Percentiles rank a stretch among this genome's conserved stretches.
Conservation (phyloP, 2,797 vertebrate species). For the Cetoscarus ocellatus region DNA sequence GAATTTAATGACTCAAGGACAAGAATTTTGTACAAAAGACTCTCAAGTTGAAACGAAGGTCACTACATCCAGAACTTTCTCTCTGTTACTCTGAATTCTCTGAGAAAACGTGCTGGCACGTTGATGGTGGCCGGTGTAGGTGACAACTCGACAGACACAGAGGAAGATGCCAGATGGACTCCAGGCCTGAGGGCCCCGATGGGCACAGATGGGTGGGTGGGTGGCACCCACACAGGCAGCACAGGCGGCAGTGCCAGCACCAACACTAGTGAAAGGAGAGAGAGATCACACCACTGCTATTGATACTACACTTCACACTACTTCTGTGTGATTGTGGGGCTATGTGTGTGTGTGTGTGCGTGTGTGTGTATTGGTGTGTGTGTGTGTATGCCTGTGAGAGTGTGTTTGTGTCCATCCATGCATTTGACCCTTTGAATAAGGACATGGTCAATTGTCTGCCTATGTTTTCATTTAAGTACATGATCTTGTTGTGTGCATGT, state of each 20-base stretch:
- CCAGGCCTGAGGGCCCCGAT: constrained; percentile 60
- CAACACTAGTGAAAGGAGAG: constrained; percentile 49
- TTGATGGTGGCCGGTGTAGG: constrained; percentile 48
- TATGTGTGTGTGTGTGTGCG: not conserved
- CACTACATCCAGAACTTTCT: not conserved
- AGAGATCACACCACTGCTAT: constrained; percentile 26
- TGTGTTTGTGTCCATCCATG: constrained; percentile 2
- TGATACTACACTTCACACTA: constrained; percentile 56
- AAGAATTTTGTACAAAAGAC: not conserved
- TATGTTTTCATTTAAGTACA: constrained; percentile 20
- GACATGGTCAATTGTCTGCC: constrained; percentile 29
- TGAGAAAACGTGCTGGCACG: constrained; percentile 20
- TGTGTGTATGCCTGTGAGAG: not conserved
- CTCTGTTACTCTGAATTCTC: constrained; percentile 5
- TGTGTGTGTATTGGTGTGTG: not conserved
- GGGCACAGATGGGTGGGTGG: constrained; percentile 82
- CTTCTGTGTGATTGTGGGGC: not conserved
- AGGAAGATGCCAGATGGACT: constrained; percentile 81
- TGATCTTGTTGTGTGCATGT: not conserved
- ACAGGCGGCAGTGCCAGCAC: constrained; percentile 46
- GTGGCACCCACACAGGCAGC: constrained; percentile 70
- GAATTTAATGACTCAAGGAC: too few relatives aligned
- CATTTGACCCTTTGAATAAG: constrained; percentile 37
- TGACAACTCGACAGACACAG: constrained; percentile 82
- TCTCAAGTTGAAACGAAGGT: constrained; percentile 10